These are phyloP conservation scores for Silurus asotus DNA, from an alignment of 2,113 vertebrate genomes.

Conservation along the genomic window DNA sequence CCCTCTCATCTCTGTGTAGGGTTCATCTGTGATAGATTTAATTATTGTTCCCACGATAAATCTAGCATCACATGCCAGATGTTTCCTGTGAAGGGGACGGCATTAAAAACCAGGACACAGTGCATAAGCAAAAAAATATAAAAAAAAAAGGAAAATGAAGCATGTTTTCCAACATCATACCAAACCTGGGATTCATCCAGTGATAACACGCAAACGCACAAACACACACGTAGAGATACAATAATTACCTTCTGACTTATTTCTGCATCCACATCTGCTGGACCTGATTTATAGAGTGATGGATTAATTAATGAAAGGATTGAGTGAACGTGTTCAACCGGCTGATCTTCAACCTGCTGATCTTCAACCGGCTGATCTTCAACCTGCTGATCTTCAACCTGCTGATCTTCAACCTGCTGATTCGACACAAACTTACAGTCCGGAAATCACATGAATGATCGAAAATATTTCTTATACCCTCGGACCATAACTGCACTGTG, in stretches of 20 bases:
- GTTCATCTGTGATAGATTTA: conserved; percentile 49
- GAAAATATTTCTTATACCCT: background rate
- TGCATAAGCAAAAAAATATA: background rate
- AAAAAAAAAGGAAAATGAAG: conserved; percentile 30
- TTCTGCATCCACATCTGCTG: too few relatives aligned
- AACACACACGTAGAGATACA: background rate
- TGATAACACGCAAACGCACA: background rate
- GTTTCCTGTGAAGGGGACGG: conserved; percentile 66
- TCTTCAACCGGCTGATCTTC: background rate
- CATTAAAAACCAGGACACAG: conserved; percentile 46
- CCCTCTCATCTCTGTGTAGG: conserved; percentile 21
- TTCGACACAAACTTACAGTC: background rate
- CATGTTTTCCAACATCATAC: conserved; percentile 54
- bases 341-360: background rate
- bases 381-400: background rate
- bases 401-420: background rate
- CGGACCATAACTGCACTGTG: background rate
- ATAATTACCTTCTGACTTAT: too few relatives aligned
- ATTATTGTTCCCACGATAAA: conserved; percentile 61
- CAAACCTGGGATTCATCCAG: conserved; percentile 38
- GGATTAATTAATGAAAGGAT: background rate
- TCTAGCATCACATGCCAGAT: conserved; percentile 68
- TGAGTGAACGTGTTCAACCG: background rate
- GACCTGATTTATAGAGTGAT: background rate
- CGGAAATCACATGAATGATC: background rate